Evolutionary conservation across 1,140 invertebrate genomes (phyloP).

Genomic region (Trichogramma pretiosum): DNA sequence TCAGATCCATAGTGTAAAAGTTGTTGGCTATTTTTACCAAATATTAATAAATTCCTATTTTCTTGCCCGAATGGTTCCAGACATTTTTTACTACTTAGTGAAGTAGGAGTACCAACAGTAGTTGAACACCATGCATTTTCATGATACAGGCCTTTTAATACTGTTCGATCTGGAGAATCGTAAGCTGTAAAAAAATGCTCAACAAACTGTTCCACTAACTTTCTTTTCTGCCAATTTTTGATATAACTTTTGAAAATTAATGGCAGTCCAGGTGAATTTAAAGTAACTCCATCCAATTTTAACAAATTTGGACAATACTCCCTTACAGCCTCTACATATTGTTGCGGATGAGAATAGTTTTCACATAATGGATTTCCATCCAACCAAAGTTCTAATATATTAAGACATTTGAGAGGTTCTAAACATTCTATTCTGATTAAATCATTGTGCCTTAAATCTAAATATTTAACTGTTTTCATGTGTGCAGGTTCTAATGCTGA

Average conservation of each 20-base stretch:
- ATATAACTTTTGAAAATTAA: slow-evolving; percentile 25
- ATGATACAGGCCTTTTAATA: slow-evolving; percentile 34
- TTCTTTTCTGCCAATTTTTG: slow-evolving; percentile 17
- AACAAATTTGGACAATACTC: slow-evolving; percentile 32
- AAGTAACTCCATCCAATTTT: slow-evolving; percentile 32
- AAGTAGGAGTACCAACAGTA: slow-evolving; percentile 23
- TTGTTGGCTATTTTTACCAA: slow-evolving; percentile 17
- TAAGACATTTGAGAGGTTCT: slow-evolving; percentile 23
- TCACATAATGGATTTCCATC: slow-evolving; percentile 42
- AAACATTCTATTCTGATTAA: slow-evolving; percentile 31
- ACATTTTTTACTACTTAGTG: slow-evolving; percentile 15
- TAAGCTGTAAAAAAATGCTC: slow-evolving; percentile 37
- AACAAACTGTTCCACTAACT: slow-evolving; percentile 32
- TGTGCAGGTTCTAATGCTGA: slow-evolving; percentile 27
- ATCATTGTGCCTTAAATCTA: slow-evolving; percentile 45
- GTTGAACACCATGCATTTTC: slow-evolving; percentile 34
- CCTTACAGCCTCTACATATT: slow-evolving; percentile 31
- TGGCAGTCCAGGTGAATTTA: slow-evolving; percentile 25
- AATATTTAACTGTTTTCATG: slow-evolving; percentile 27
- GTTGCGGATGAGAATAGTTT: slow-evolving; percentile 31
- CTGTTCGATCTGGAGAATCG: slow-evolving; percentile 32
- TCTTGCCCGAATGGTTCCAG: slow-evolving; percentile 18
- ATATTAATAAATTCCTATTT: slow-evolving; percentile 29
- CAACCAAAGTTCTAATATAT: slow-evolving; percentile 33
- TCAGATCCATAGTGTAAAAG: slow-evolving; percentile 30